Base-by-base conservation (phyloP, 2,113 vertebrate genomes). In the Hemichromis elongatus region DNA sequence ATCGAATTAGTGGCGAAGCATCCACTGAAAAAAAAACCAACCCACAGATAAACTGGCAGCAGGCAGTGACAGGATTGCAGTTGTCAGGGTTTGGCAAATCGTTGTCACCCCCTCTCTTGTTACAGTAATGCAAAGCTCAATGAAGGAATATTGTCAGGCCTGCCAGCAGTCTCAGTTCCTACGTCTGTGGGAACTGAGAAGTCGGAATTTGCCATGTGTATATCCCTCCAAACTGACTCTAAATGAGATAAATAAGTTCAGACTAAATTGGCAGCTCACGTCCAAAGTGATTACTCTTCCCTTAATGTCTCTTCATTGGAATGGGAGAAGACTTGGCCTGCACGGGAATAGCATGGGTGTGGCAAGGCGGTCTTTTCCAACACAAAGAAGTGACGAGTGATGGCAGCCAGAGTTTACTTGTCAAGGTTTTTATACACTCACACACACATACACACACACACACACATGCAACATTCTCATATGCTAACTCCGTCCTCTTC, bases 361-460 rank as follows among this genome's bases (percentile, higher is more conserved):
- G 93, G 90, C 90, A 68, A 16, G 86, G 80, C 88, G 47, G 84
- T 80, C 89, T 86, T 45, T 86, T 90, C 92, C 92, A 91, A 89
- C 90, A 92, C 92, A 93, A 92, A 92, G 89, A 94, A 90, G 93
- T 92, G 93, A 90, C 84, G 92, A 95, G 89, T 92, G 92, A 94
- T 73, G 90, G 92, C 93, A 89, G 92, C 91, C 95, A 94, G 92
- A 90, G 93, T 92, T 94, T 92, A 91, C 91, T 92, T 83, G 90
- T 94, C 93, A 91, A 90, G 87, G 84, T 89, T 93, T 90, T 92
- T 88, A 35, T 83, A 92, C 90, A 68, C 87, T 85, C 77, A 90
- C 52, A 56, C 68, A 79, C 80, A 90, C 18, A 52, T 88, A 85
- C 73, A 87, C 40, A 50, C 80, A 66, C 81, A 90, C 30, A 88